Evolutionary conservation across 2,113 vertebrate species (phyloP), one percentile per base, ranked within the genome.

Genomic region (Ahaetulla prasina): DNA sequence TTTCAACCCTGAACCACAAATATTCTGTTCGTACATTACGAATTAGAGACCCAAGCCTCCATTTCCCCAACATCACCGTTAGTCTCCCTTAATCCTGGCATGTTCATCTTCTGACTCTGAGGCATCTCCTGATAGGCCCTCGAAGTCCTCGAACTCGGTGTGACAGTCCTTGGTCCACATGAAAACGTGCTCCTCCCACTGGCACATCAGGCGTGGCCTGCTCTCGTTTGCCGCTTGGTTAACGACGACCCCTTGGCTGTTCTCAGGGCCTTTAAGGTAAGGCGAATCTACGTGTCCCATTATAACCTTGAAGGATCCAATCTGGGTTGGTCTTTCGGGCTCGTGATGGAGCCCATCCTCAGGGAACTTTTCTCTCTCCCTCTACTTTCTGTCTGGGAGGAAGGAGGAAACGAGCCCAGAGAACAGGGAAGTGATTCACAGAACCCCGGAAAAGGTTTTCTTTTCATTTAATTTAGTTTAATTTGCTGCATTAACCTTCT

Each of bases 181-280:
- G 96, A 98, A 95, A 97, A 98, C 88, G 98, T 98, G 68, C 97
- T 99, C 91, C 98, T 99, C 55, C 99, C 99, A 25, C 96, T 99
- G 98, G 98, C 98, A 93, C 99, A 99, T 91, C 98, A 98, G 74
- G 97, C 97, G 95, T 99, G 99, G 99, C 99, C 98, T 4, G 96
- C 98, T 1, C 98, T 99, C 0, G 96, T 99, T 50, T 97, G 97
- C 89, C 98, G 99, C 92, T 98, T 99, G 95, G 97, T 97, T 4
- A 97, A 94, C 0, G 98, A 99, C 0, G 98, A 99, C 95, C 98
- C 99, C 0, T 95, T 98, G 89, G 98, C 97, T 0, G 97, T 99
- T 86, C 98, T 99, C 93, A 96, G 98, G 96, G 99, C 99, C 94
- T 99, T 99, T 96, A 97, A 98, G 98, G 99, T 99, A 97, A 2